A percentile compares a stretch with the other conserved stretches of the same genome.
phyloP scores from a whole-genome alignment of 2,113 vertebrate genomes.

The Toxotes jaculatrix region DNA sequence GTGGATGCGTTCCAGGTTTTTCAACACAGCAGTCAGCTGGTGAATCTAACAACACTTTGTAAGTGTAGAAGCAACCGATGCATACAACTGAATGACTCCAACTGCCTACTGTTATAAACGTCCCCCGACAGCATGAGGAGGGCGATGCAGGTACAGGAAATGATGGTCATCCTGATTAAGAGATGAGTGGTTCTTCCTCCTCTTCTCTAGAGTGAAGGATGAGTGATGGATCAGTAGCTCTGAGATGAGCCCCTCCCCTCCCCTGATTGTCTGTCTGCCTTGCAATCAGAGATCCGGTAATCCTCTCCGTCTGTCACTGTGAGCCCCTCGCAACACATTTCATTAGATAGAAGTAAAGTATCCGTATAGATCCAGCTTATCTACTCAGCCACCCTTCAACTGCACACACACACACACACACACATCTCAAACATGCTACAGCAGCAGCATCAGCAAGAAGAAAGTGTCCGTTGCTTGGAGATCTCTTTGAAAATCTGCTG shows the following conservation, averaged over 20 bases:
- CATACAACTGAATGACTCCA: conserved; percentile 13
- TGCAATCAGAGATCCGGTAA: conserved; percentile 68
- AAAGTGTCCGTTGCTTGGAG: conserved; percentile 50
- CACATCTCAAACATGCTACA: conserved; percentile 9
- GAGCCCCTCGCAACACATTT: conserved; percentile 60
- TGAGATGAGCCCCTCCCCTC: conserved; percentile 52
- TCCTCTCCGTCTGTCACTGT: conserved; percentile 73
- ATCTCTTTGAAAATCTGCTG: conserved; percentile 43
- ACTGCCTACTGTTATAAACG: conserved; percentile 27
- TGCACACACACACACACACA: conserved; percentile 26
- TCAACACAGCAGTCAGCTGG: conserved; percentile 17
- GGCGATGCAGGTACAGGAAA: conserved; percentile 37
- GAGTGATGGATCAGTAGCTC: conserved; percentile 54
- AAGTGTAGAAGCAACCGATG: conserved; percentile 57
- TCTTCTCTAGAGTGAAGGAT: conserved; percentile 31
- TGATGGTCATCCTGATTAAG: conserved; percentile 43
- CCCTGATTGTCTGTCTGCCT: conserved; percentile 50
- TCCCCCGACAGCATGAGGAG: conserved; percentile 13
- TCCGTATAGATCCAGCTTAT: conserved; percentile 67
- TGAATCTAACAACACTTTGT: conserved; percentile 28
- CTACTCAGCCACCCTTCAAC: conserved; percentile 53
- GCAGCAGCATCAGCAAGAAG: conserved; percentile 35
- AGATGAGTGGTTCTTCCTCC: conserved; percentile 25
- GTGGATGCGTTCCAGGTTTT: conserved; percentile 22
- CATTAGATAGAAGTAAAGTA: conserved; percentile 62